Percentiles rank a stretch among this genome's conserved stretches.
These are phyloP conservation scores for Medauroidea extradentata DNA, from an alignment of 1,140 invertebrate genomes.

Conservation along the genomic window DNA sequence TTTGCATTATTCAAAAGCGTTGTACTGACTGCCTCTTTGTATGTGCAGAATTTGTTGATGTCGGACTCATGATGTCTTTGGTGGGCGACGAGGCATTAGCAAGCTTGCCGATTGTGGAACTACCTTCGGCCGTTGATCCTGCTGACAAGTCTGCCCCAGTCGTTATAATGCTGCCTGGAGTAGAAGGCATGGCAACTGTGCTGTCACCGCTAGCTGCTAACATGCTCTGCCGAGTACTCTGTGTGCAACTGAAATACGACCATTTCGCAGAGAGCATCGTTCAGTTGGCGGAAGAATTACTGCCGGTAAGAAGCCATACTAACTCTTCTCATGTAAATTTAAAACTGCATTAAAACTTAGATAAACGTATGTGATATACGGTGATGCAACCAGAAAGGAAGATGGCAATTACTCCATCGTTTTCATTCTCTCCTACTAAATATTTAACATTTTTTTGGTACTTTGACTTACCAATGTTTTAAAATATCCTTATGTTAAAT, in stretches of 20 bases:
- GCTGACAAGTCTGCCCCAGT: conserved; percentile 28
- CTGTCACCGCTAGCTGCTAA: conserved; percentile 54
- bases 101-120: conserved; percentile 42
- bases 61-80: conserved; percentile 49
- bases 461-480: no score
- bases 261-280: conserved; percentile 6
- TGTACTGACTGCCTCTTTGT: no score
- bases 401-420: no score
- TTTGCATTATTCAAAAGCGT: no score
- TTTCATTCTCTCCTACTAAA: no score
- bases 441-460: no score
- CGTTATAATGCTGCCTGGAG: conserved; percentile 73
- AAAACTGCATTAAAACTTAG: no score
- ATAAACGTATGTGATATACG: no score
- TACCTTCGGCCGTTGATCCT: conserved; percentile 47
- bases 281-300: background rate
- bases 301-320: background rate
- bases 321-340: no score
- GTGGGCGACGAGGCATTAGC: conserved; percentile 50
- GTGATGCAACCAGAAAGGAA: no score
- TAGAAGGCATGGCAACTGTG: conserved; percentile 66
- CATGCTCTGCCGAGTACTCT: conserved; percentile 58
- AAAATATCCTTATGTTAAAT: no score
- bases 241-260: conserved; percentile 57
- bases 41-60: background rate